Evolutionary conservation across 2,113 vertebrate species (phyloP), one percentile per base, ranked within the genome.

Genomic region (Apodemus sylvaticus): DNA sequence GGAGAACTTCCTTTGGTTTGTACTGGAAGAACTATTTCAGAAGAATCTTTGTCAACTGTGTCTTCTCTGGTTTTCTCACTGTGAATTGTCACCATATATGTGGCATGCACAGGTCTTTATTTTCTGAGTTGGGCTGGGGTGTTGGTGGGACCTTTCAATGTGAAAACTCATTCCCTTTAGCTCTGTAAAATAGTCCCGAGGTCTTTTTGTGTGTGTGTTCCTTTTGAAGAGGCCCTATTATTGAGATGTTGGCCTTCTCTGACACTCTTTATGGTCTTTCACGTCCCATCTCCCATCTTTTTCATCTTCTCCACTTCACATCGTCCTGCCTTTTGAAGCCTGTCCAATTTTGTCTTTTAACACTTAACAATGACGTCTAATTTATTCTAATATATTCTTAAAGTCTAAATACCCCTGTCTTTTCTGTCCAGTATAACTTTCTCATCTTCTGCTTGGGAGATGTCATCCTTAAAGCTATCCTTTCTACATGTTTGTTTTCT

Each of bases 281-380:
- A 64, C 73, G 4, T 42, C 5, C 19, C n/a, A 0, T 87, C 71
- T 14, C 60, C 12, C 13, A 0, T 53, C 2, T 34, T 51, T 1
- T 64, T 11, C 5, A 4, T 14, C 3, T 16, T 55, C 29, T 42
- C 62, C 16, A 79, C 24, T 29, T 66, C n/a, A 79, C 70, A 64
- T 68, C 31, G 0, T 90, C 76, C 51, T 76, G 42, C 10, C 22
- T 92, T 55, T 92, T 77, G 48, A 2, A 66, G 0, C 0, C 24
- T 94, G 39, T 12, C 85, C 14, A 90, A 92, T 66, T 89, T 96
- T 81, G 48, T 93, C 83, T 89, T 90, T 34, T 74, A 93, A 16
- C 3, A 12, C 9, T 55, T 71, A 36, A 17, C 9, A 39, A 14
- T 45, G 24, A 78, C 26, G 5, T 81, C 68, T 88, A 16, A 64